These are phyloP conservation scores for Cataglyphis hispanica DNA, from an alignment of 1,140 invertebrate species.

Conservation along the genomic window DNA sequence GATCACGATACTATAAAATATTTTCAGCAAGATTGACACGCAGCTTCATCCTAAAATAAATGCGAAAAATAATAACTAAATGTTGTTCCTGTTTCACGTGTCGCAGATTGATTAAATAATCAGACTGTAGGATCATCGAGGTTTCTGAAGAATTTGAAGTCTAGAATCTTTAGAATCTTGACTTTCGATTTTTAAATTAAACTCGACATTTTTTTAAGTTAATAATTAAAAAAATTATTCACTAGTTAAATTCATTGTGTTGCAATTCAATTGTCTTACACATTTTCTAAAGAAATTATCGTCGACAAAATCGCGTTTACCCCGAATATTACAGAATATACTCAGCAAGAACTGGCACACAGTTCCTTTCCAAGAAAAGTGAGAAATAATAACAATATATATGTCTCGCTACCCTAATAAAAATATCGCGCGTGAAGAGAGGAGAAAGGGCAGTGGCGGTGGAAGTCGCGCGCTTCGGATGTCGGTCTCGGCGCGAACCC, in stretches of 20 bases:
- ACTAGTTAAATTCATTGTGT: background rate
- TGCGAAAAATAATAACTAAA: slow-evolving; percentile 39
- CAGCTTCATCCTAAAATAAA: slow-evolving; percentile 4
- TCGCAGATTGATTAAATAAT: background rate
- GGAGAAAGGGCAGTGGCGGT: background rate
- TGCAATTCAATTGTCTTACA: background rate
- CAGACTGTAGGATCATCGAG: background rate
- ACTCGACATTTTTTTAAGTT: background rate
- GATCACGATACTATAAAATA: background rate
- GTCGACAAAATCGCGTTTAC: background rate
- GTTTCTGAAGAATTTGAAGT: background rate
- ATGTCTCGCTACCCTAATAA: slow-evolving; percentile 36
- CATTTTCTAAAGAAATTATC: background rate
- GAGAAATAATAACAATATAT: slow-evolving; percentile 49
- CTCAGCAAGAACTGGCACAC: background rate
- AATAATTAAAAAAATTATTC: background rate
- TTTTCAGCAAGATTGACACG: background rate
- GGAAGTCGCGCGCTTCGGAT: slow-evolving; percentile 48
- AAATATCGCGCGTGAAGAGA: slow-evolving; percentile 16
- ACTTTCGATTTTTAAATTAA: background rate
- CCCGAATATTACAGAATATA: background rate
- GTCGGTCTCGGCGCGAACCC: slow-evolving; percentile 59
- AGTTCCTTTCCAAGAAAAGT: slow-evolving; percentile 14
- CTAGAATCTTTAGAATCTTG: background rate
- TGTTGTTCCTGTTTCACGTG: background rate